phyloP scores from a whole-genome alignment of 2,113 vertebrate genomes.

The Peromyscus californicus region DNA sequence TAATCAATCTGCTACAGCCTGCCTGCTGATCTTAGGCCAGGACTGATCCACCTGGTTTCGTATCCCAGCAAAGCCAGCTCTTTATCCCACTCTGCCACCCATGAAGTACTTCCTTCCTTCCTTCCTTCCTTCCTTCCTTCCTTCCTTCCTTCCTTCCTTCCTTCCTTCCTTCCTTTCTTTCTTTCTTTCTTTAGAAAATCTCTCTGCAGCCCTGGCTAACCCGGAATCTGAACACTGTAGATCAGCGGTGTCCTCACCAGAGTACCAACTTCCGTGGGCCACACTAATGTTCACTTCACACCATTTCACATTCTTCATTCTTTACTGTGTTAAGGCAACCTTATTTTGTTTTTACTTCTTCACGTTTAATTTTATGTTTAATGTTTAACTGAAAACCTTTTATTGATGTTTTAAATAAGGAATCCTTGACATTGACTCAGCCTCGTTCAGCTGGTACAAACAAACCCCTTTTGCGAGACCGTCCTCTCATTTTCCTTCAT shows the following conservation, averaged over 20 bases:
- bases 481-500: neutral
- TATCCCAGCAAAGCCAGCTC: neutral
- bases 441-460: conserved; percentile 41
- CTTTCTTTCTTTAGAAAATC: neutral
- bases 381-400: neutral
- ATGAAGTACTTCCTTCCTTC: neutral
- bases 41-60: neutral
- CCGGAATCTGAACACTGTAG: neutral
- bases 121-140: neutral
- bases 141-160: no score
- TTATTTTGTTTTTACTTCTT: conserved; percentile 21
- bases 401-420: neutral
- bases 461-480: conserved; percentile 48
- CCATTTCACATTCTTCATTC: neutral
- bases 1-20: neutral
- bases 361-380: neutral
- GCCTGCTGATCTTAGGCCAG: neutral
- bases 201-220: neutral
- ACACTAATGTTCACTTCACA: neutral
- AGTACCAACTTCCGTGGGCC: neutral
- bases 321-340: conserved; percentile 6
- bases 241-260: neutral
- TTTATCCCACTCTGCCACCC: neutral
- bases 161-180: no score
- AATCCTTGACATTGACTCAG: neutral